phyloP scores from a whole-genome alignment of 2,888 invertebrate species.

The Eupithecia abbreviata region DNA sequence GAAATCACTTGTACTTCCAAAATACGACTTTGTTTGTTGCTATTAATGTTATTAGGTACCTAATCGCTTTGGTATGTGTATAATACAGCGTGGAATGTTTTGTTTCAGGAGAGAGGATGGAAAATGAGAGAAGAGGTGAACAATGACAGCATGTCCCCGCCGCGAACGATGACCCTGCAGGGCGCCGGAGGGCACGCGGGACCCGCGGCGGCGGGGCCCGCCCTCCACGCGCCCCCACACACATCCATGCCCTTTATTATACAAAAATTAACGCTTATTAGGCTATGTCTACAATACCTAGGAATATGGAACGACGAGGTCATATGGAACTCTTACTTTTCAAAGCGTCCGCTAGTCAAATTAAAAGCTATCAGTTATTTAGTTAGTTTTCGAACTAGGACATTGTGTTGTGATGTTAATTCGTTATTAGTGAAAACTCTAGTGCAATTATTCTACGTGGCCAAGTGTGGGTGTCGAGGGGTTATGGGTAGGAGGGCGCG shows the following conservation, averaged over 20 bases:
- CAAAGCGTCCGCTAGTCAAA: constrained; percentile 82
- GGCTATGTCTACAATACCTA: constrained; percentile 77
- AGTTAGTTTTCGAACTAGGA: constrained; percentile 77
- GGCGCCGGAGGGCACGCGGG: constrained; percentile 66
- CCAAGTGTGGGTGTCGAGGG: constrained; percentile 69
- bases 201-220: constrained; percentile 65
- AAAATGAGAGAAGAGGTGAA: constrained; percentile 73
- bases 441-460: constrained; percentile 81
- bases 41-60: neutral
- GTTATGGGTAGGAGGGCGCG: constrained; percentile 51
- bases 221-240: constrained; percentile 58
- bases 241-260: constrained; percentile 65
- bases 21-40: neutral
- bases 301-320: constrained; percentile 65
- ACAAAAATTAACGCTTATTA: constrained; percentile 78
- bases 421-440: constrained; percentile 76
- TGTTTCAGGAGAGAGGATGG: constrained; percentile 81
- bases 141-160: constrained; percentile 81
- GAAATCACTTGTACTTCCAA: neutral
- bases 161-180: constrained; percentile 78
- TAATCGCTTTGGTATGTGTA: constrained; percentile 14
- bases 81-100: constrained; percentile 43
- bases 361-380: constrained; percentile 73
- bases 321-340: constrained; percentile 74
- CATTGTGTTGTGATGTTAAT: constrained; percentile 71